These are phyloP conservation scores for Gasterosteus aculeatus DNA, from an alignment of 2,113 vertebrate genomes.

Conservation along the genomic window DNA sequence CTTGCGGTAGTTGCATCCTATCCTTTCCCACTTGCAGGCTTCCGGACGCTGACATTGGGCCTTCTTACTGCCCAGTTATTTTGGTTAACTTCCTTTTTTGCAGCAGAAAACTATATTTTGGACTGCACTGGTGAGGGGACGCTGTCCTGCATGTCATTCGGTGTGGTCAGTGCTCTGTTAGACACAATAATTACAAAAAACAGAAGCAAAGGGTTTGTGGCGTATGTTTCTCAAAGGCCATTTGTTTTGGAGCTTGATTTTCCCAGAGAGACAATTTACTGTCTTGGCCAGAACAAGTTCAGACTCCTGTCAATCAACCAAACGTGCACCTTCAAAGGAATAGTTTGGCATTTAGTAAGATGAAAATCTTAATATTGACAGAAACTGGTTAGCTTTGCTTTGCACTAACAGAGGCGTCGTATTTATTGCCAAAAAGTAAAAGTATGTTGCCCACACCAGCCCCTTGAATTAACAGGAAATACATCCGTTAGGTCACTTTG, in stretches of 20 bases:
- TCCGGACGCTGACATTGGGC: conserved; percentile 17
- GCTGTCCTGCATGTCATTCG: not conserved
- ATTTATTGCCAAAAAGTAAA: too few relatives aligned
- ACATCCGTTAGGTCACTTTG: too few relatives aligned
- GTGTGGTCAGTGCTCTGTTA: not conserved
- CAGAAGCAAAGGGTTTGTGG: not conserved
- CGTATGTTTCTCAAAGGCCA: not conserved
- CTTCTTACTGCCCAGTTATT: not conserved
- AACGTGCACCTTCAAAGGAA: not conserved
- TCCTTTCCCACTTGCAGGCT: conserved; percentile 40
- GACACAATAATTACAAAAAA: not conserved
- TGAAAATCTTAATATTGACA: not conserved
- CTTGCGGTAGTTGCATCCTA: conserved; percentile 19
- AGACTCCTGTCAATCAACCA: not conserved
- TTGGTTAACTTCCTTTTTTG: not conserved
- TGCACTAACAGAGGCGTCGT: too few relatives aligned
- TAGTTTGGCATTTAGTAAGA: too few relatives aligned
- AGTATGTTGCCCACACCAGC: too few relatives aligned
- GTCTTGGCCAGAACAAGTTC: too few relatives aligned
- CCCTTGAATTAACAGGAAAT: too few relatives aligned
- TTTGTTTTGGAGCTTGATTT: too few relatives aligned
- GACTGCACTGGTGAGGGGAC: not conserved
- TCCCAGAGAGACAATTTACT: too few relatives aligned
- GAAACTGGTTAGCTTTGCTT: not conserved
- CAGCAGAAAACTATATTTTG: not conserved